A percentile compares a stretch with the other conserved stretches of the same genome.
phyloP scores from a whole-genome alignment of 2,797 vertebrate species.

The Sebastes umbrosus region DNA sequence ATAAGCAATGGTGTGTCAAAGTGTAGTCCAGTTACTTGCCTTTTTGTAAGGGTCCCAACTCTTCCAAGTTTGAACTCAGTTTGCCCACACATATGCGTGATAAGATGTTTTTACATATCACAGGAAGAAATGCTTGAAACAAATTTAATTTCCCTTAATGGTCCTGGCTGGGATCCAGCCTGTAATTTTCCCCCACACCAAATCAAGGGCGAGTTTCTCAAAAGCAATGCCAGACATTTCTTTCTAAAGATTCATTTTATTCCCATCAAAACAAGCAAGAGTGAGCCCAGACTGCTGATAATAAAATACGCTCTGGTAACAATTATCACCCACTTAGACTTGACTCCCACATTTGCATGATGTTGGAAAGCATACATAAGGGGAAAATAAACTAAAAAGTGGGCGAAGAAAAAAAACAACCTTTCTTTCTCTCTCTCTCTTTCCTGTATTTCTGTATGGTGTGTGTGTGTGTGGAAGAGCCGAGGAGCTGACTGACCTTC shows the following conservation, averaged over 20 bases:
- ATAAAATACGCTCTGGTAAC: slow-evolving; percentile 75
- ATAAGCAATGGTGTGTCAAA: slow-evolving; percentile 35
- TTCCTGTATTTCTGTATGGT: slow-evolving; percentile 32
- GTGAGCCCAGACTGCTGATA: slow-evolving; percentile 74
- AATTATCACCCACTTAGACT: slow-evolving; percentile 78
- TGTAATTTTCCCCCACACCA: slow-evolving; percentile 40
- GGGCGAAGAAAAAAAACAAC: neutral
- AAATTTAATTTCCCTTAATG: slow-evolving; percentile 22
- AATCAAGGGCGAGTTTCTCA: slow-evolving; percentile 40
- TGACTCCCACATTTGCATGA: slow-evolving; percentile 71
- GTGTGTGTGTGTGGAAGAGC: slow-evolving; percentile 8
- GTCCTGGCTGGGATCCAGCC: slow-evolving; percentile 26
- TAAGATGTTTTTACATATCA: slow-evolving; percentile 32
- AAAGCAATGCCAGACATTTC: slow-evolving; percentile 27
- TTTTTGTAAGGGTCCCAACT: slow-evolving; percentile 10
- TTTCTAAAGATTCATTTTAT: slow-evolving; percentile 45
- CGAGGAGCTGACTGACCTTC: slow-evolving; percentile 73
- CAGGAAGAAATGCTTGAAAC: slow-evolving; percentile 36
- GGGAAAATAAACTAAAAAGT: slow-evolving; percentile 28
- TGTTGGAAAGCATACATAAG: slow-evolving; percentile 58
- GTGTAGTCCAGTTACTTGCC: slow-evolving; percentile 33
- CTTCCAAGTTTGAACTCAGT: neutral
- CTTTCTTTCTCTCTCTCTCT: neutral
- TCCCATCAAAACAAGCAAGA: slow-evolving; percentile 59
- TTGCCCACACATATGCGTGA: slow-evolving; percentile 10